phyloP scores from a whole-genome alignment of 2,113 vertebrate species.

The Albula goreensis region DNA sequence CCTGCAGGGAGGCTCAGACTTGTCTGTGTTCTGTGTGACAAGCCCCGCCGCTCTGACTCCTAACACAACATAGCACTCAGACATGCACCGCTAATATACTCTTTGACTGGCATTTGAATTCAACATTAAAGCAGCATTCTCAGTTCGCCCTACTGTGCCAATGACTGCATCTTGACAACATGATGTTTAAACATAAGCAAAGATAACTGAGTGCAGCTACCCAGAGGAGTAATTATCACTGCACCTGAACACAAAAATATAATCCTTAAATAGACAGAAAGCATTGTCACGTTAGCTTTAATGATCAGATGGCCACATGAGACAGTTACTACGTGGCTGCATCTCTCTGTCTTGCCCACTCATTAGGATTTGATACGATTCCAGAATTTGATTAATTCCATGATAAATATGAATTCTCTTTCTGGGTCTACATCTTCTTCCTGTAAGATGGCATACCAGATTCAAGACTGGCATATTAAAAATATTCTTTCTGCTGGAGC shows the following conservation, averaged over 20 bases:
- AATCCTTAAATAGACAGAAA: not conserved
- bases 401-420: not conserved
- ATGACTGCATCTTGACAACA: not conserved
- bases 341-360: not conserved
- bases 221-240: not conserved
- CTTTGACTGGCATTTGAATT: not conserved
- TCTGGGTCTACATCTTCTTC: not conserved
- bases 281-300: not conserved
- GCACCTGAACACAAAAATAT: not conserved
- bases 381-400: not conserved
- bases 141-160: not conserved
- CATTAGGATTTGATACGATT: not conserved
- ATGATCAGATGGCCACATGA: not conserved
- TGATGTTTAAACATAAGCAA: not conserved
- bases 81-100: not conserved
- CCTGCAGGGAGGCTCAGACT: constrained; percentile 7
- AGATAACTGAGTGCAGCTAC: not conserved
- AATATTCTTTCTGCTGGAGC: too few relatives aligned
- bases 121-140: constrained; percentile 16
- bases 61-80: constrained; percentile 8
- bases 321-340: not conserved
- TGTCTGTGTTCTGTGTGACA: not conserved
- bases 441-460: not conserved
- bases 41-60: not conserved
- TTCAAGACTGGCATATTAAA: too few relatives aligned